Percentiles rank a stretch among this genome's conserved stretches.
Conservation (phyloP, 2,113 vertebrate species). For the Pseudonaja textilis region DNA sequence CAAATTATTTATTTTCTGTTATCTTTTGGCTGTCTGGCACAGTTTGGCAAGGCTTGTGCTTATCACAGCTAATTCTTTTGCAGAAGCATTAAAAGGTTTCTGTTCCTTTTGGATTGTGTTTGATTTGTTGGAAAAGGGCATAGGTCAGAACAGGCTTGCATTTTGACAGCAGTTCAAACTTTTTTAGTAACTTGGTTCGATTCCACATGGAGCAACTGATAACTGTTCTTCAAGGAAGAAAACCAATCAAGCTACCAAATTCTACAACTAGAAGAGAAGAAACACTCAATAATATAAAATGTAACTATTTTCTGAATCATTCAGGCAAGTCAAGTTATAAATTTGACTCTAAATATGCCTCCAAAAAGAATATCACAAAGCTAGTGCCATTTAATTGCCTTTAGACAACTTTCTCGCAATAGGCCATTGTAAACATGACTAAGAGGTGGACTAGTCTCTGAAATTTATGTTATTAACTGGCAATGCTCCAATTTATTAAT, state of each 20-base stretch:
- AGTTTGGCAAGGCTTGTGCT: too few relatives aligned
- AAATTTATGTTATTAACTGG: slow-evolving; percentile 10
- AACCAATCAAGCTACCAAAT: not conserved
- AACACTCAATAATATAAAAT: not conserved
- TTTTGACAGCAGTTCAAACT: not conserved
- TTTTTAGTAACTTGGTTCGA: not conserved
- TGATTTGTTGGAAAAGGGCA: too few relatives aligned
- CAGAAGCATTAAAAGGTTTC: too few relatives aligned
- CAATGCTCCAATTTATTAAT: slow-evolving; percentile 24
- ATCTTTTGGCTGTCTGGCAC: too few relatives aligned
- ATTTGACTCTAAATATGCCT: slow-evolving; percentile 17
- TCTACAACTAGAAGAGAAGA: not conserved
- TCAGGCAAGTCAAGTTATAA: not conserved
- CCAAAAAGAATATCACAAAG: slow-evolving; percentile 8
- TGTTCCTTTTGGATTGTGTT: too few relatives aligned
- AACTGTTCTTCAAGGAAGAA: not conserved
- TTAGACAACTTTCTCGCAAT: slow-evolving; percentile 3
- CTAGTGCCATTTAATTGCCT: slow-evolving; percentile 23
- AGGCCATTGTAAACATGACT: slow-evolving; percentile 7
- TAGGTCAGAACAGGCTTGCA: not conserved
- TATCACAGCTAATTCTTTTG: too few relatives aligned
- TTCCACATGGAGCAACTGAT: not conserved
- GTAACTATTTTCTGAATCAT: not conserved
- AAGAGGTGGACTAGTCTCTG: slow-evolving; percentile 1
- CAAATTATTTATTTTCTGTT: too few relatives aligned